Evolutionary conservation across 1,140 invertebrate genomes (phyloP), one percentile per base, ranked within the genome.

Genomic region (Colletes latitarsis): DNA sequence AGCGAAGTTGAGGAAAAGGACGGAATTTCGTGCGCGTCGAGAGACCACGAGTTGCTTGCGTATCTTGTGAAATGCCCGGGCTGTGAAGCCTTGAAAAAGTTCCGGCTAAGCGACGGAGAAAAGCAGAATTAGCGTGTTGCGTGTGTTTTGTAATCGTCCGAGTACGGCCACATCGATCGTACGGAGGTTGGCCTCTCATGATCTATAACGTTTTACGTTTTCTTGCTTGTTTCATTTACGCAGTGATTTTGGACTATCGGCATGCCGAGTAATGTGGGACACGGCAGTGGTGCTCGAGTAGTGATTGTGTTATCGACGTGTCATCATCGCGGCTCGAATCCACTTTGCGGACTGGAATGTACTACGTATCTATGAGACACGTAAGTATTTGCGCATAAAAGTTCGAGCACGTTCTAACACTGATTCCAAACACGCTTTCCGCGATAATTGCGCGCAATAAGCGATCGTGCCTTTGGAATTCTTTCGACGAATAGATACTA

Each of bases 251-350:
- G 81, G 68, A 69, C 68, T 84, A 73, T 82, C 82, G 82, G 77
- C 49, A 84, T 81, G 83, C 66, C 82, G 83, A 77, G 71, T 84
- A 76, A 85, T 85, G 73, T 82, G 73, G 78, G 64, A 81, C 69
- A 84, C 12, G 78, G 49, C 53, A 49, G 62, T 70, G 75, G 72
- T 85, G 77, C 82, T 77, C 52, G 64, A 68, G n/a, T 77, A 84
- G 82, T 77, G 82, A 84, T 85, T 84, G 68, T 72, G 64, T 84
- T 85, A 81, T 84, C 82, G 78, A 77, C 68, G 62, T 79, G 73
- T 80, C 82, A 77, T 72, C 76, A 70, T 74, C 69, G 73, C 55
- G 68, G 58, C 39, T 55, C 49, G 60, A 63, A 69, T 58, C 63
- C 82, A 83, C 52, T 78, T 68, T 21, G 52, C 46, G 55, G 53